Evolutionary conservation across 2,888 invertebrate species (phyloP), one percentile per base, ranked within the genome.

Genomic region (Timandra comae): DNA sequence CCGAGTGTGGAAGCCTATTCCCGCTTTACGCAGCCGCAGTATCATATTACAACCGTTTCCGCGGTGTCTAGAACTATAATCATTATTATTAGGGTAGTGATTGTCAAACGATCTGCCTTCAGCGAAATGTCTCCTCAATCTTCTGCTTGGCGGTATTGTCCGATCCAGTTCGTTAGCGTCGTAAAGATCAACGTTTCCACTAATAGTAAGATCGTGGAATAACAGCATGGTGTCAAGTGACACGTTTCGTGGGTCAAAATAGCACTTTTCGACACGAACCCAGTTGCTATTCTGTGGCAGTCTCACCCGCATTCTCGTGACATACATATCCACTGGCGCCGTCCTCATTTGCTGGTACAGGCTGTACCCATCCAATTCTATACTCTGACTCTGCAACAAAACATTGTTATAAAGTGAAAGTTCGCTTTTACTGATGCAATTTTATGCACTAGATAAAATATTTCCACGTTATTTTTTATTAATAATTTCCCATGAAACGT

Each of bases 151-250:
- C 6, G 77, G 72, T 9, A 72, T 42, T 0, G 56, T 64, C 40
- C 84, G 58, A 22, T 85, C 82, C 1, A 82, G 50, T 12, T 86
- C 81, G 22, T 72, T 80, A 0, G 73, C 69, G 11, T 80, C 75
- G 35, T 74, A 85, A 21, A 93, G 68, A 41, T 92, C 91, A 0
- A 94, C 91, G 51, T 89, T 88, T 0, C 94, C 94, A 40, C 93
- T 92, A 29, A 94, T 92, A 1, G 93, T 92, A 23, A 95, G 73
- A 58, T 94, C 94, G 51, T 92, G 91, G 73, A 95, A 93, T 7
- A 92, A 79, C 0, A 95, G 82, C 59, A 93, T 89, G 1, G 93
- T 93, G 49, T 92, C 92, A 4, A 94, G 77, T 7, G 92, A 93
- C 3, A 91, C 88, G 61, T 91, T 93, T 43, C 87, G 81, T 0